phyloP scores from a whole-genome alignment of 2,113 vertebrate genomes.

The Corythornis cristatus region DNA sequence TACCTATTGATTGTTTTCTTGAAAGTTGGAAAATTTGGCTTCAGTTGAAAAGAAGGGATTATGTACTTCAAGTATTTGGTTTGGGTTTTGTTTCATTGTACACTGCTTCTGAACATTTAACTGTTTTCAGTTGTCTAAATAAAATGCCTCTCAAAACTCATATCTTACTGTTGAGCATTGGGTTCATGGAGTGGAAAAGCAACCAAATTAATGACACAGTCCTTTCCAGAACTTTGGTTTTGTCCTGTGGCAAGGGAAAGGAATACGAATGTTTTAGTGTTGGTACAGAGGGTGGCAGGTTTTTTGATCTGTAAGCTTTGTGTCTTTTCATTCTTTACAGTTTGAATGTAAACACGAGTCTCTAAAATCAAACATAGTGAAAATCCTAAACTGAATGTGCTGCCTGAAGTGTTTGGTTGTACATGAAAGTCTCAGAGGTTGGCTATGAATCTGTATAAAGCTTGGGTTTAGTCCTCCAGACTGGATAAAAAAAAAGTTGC shows the following conservation, averaged over 20 bases:
- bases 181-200: conserved; percentile 38
- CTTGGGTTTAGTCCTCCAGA: conserved; percentile 37
- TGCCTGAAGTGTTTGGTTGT: conserved; percentile 25
- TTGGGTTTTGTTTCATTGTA: conserved; percentile 79
- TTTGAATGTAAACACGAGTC: conserved; percentile 28
- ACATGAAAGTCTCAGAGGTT: not conserved
- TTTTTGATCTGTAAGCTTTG: conserved; percentile 32
- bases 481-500: conserved; percentile 8
- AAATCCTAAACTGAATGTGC: not conserved
- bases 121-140: conserved; percentile 87
- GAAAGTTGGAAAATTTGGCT: conserved; percentile 61
- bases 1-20: conserved; percentile 56
- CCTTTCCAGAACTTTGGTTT: not conserved
- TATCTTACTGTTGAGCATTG: not conserved
- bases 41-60: conserved; percentile 65
- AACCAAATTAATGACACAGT: not conserved
- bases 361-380: not conserved
- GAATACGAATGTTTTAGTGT: not conserved
- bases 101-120: conserved; percentile 72
- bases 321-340: conserved; percentile 28
- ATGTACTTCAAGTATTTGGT: conserved; percentile 71
- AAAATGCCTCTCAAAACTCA: conserved; percentile 74
- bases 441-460: conserved; percentile 7
- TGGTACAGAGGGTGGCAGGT: not conserved
- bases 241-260: not conserved